These are phyloP conservation scores for Aeoliscus strigatus DNA, from an alignment of 2,797 vertebrate genomes.

Conservation along the genomic window DNA sequence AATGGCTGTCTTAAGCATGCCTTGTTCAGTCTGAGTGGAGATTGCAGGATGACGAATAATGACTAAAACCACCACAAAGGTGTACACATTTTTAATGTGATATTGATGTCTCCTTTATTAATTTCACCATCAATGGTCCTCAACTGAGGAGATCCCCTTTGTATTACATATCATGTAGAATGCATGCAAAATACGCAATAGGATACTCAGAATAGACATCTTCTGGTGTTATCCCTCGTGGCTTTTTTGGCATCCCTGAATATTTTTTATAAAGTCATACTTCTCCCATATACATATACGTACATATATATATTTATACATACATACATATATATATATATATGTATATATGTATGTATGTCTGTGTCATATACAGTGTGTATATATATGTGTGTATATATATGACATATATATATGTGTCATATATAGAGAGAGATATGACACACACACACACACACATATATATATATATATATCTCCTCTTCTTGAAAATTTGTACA, in stretches of 20 bases:
- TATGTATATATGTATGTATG: slow-evolving; percentile 3
- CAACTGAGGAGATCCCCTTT: slow-evolving; percentile 74
- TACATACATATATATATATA: slow-evolving; percentile 1
- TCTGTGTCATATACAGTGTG: slow-evolving; percentile 1
- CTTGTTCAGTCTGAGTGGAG: slow-evolving; percentile 93
- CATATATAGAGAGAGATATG: no score
- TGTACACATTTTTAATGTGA: slow-evolving; percentile 92
- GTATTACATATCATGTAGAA: slow-evolving; percentile 80
- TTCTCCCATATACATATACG: slow-evolving; percentile 10
- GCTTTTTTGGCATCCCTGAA: slow-evolving; percentile 72
- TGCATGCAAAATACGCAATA: slow-evolving; percentile 83
- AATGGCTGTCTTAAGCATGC: slow-evolving; percentile 96
- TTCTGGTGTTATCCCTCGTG: slow-evolving; percentile 75
- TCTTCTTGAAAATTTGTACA: slow-evolving; percentile 77
- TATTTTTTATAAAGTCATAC: slow-evolving; percentile 71
- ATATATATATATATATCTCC: slow-evolving; percentile 23
- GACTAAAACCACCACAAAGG: slow-evolving; percentile 85
- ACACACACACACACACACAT: no score
- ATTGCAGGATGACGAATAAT: slow-evolving; percentile 84
- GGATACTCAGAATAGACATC: slow-evolving; percentile 75
- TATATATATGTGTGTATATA: slow-evolving; percentile 7
- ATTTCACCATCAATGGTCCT: slow-evolving; percentile 76
- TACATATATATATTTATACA: slow-evolving; percentile 7
- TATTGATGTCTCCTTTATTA: slow-evolving; percentile 88
- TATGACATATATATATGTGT: slow-evolving; percentile 8